A percentile compares a stretch with the other conserved stretches of the same genome.
Conservation (phyloP, 1,140 invertebrate genomes). For the Gerris buenoi region DNA sequence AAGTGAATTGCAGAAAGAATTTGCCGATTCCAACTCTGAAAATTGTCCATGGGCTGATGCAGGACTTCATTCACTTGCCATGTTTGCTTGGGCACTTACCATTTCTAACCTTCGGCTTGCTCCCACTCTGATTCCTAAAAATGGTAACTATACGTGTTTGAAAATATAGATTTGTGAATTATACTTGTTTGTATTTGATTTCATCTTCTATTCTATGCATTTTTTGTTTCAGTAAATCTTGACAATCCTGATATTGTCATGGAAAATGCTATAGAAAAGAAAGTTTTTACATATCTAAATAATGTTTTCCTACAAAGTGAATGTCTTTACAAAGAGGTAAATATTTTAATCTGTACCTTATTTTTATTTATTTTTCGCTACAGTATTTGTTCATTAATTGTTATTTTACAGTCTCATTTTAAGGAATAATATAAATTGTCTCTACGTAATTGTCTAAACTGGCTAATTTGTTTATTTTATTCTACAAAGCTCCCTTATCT, state of each 20-base stretch:
- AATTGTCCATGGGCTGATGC: constrained; percentile 41
- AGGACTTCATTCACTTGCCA: constrained; percentile 54
- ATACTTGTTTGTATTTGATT: too few species aligned
- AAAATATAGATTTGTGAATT: not conserved
- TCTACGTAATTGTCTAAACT: too few species aligned
- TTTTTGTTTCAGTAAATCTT: constrained; percentile 30
- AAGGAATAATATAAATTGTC: too few species aligned
- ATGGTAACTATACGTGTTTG: constrained; percentile 8
- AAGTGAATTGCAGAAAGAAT: constrained; percentile 37
- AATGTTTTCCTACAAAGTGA: constrained; percentile 54
- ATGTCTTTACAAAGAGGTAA: constrained; percentile 51
- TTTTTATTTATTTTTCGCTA: constrained; percentile 3
- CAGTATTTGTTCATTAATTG: too few species aligned
- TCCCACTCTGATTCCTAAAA: constrained; percentile 27
- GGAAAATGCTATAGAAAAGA: constrained; percentile 57
- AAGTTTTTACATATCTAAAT: constrained; percentile 64
- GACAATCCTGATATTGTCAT: constrained; percentile 63
- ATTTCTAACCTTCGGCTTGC: constrained; percentile 57
- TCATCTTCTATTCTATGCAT: too few species aligned
- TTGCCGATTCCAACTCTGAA: constrained; percentile 25
- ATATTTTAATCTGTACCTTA: not conserved
- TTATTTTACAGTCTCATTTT: too few species aligned
- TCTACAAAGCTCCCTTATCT: too few species aligned
- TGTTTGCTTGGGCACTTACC: constrained; percentile 64
- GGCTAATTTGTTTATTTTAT: too few species aligned